Conservation (phyloP, 2,888 invertebrate species). For the Octodonta nipae region DNA sequence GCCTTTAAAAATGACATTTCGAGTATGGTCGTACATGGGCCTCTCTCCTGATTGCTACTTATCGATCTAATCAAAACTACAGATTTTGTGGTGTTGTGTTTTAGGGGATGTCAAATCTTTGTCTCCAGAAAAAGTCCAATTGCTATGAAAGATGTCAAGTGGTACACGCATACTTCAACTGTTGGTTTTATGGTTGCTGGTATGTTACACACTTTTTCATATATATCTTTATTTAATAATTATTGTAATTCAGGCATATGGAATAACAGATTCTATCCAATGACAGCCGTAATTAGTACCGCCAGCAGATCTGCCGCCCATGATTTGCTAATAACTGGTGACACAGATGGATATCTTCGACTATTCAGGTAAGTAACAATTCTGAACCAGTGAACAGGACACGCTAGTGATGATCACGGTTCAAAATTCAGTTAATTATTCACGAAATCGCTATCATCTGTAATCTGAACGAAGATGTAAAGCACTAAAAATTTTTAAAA, state of each 20-base stretch:
- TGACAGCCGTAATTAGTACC: constrained; percentile 69
- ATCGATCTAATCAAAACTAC: too few species aligned
- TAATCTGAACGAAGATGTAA: too few species aligned
- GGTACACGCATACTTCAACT: constrained; percentile 76
- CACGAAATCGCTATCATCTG: too few species aligned
- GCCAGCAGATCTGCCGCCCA: constrained; percentile 72
- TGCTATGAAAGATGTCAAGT: constrained; percentile 82
- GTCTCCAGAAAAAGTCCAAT: constrained; percentile 74
- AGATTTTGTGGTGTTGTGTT: too few species aligned
- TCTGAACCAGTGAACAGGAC: neutral
- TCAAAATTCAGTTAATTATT: too few species aligned
- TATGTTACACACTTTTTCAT: too few species aligned
- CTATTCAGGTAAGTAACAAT: constrained; percentile 19
- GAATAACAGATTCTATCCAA: constrained; percentile 80
- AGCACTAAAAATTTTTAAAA: too few species aligned
- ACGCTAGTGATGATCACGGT: too few species aligned
- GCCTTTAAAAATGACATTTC: too few species aligned
- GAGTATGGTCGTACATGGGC: too few species aligned
- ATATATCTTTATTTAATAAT: too few species aligned
- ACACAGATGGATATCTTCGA: constrained; percentile 71
- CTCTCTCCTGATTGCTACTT: too few species aligned
- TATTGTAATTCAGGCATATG: constrained; percentile 73
- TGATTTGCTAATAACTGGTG: constrained; percentile 71
- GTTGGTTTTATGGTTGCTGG: constrained; percentile 80
- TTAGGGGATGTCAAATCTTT: constrained; percentile 83